Percentiles rank a stretch among this genome's conserved stretches.
These are phyloP conservation scores for Malacoraja senta DNA, from an alignment of 2,797 vertebrate genomes.

Conservation along the genomic window DNA sequence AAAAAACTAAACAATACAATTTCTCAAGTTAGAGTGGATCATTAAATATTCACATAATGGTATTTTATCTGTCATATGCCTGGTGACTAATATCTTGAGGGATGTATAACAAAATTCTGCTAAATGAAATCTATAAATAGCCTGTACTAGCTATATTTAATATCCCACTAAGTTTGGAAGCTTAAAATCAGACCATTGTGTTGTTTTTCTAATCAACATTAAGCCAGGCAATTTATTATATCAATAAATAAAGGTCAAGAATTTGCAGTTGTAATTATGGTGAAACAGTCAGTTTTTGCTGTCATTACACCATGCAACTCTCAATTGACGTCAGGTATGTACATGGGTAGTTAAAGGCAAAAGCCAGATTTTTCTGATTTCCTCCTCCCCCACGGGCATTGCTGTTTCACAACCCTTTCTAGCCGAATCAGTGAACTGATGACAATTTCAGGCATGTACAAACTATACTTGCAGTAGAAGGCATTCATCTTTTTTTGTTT, in stretches of 20 bases:
- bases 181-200: neutral
- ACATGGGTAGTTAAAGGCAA: no score
- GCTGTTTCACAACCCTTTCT: no score
- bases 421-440: no score
- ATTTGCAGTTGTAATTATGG: no score
- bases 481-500: no score
- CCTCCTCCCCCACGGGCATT: no score
- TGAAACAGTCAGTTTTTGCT: no score
- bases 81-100: neutral
- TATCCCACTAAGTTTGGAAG: neutral
- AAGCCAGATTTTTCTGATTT: no score
- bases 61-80: neutral
- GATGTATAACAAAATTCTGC: neutral
- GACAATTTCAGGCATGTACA: no score
- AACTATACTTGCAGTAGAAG: no score
- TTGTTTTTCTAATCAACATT: neutral
- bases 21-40: neutral
- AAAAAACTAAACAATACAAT: neutral
- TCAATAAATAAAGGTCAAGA: neutral
- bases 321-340: no score
- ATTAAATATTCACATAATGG: neutral
- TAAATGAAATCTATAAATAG: neutral
- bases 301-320: no score
- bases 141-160: neutral
- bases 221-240: neutral